Conservation (phyloP, 2,888 invertebrate species). For the Cephus pygmeus region DNA sequence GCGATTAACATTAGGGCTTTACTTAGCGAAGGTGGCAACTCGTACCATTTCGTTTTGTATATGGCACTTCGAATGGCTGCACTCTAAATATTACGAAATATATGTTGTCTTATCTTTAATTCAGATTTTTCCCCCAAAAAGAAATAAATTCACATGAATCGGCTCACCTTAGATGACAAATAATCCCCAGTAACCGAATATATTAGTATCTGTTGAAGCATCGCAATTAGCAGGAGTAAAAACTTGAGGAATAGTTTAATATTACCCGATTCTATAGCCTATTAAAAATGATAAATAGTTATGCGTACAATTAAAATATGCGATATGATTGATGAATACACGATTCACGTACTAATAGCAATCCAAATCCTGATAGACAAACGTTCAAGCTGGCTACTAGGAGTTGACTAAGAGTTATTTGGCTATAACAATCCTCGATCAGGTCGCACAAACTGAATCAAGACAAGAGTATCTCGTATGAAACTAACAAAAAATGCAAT, state of each 20-base stretch:
- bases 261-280: neutral
- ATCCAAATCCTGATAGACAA: conserved; percentile 13
- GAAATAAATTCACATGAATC: neutral
- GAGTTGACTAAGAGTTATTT: conserved; percentile 12
- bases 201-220: neutral
- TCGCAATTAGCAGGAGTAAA: neutral
- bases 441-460: neutral
- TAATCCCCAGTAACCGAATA: neutral
- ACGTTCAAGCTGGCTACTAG: conserved; percentile 11
- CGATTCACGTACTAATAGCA: neutral
- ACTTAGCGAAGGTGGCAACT: conserved; percentile 7
- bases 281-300: neutral
- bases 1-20: conserved; percentile 13
- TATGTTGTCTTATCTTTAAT: neutral
- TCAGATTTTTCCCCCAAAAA: neutral
- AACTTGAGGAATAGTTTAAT: neutral
- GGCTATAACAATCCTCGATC: conserved; percentile 11
- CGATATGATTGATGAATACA: neutral
- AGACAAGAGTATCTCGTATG: neutral
- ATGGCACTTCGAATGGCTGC: conserved; percentile 8
- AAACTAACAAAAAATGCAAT: neutral
- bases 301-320: neutral
- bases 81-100: neutral
- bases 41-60: conserved; percentile 17
- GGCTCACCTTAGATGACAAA: neutral